Base-by-base conservation (phyloP, 2,113 vertebrate genomes). In the Oryzias javanicus region DNA sequence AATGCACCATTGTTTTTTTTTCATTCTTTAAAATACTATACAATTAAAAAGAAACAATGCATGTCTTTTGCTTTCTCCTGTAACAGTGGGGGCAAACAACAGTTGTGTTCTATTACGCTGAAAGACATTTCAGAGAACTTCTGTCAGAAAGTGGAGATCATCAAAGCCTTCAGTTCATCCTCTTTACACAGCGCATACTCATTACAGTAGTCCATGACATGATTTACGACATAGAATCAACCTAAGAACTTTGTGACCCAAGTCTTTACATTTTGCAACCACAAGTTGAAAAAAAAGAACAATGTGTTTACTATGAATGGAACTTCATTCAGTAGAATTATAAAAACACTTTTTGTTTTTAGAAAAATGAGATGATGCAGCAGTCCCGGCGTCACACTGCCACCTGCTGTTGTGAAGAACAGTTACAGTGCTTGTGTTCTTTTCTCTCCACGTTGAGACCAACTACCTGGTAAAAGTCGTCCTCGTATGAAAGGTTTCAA, bases 181-280 rank as follows among this genome's bases (percentile, higher is more conserved):
- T 76, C 74, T 83, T 87, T 78, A 82, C 85, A 92, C 91, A 91
- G 89, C 91, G 86, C 90, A 57, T 83, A 79, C 67, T 86, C 85
- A 84, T 85, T 88, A 92, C 91, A 93, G 91, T 91, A 93, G 91
- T 93, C 88, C 89, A 89, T 90, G 91, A 92, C 91, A 91, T 85
- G 89, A 91, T 86, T 88, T 83, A 89, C 77, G 82, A 87, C 82
- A 88, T 82, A 80, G 64, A 81, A 56, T 83, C 85, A 77, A 74
- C 74, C 67, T 60, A 80, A 81, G 76, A 82, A 62, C 78, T 61
- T 78, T 78, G 77, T 73, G 76, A 82, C 72, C 82, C 61, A 76
- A 81, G 78, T 80, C 81, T 88, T 86, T 85, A 88, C 78, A 85
- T 82, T 80, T 86, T 78, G 76, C 75, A 85, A 86, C 67, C 78